Evolutionary conservation across 2,888 invertebrate genomes (phyloP).

Genomic region (Caenorhabditis uteleia): DNA sequence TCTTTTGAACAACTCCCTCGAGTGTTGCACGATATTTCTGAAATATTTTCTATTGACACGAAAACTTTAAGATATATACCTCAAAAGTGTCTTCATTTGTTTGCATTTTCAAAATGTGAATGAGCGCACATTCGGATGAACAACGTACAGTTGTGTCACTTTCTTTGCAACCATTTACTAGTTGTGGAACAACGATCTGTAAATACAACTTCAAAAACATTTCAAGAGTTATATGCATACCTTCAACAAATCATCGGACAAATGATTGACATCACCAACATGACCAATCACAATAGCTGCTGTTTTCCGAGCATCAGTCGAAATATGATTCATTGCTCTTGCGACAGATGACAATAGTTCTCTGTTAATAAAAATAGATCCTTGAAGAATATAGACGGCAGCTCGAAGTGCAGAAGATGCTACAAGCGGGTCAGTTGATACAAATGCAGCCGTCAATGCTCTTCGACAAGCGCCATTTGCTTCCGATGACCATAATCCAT

Average conservation of each 20-base stretch:
- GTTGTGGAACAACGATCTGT: slow-evolving; percentile 81
- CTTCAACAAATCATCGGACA: slow-evolving; percentile 46
- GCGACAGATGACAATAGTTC: slow-evolving; percentile 79
- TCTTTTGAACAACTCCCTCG: slow-evolving; percentile 36
- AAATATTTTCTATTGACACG: too few relatives aligned
- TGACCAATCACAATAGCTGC: slow-evolving; percentile 43
- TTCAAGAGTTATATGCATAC: slow-evolving; percentile 4
- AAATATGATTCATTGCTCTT: slow-evolving; percentile 81
- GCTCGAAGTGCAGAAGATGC: slow-evolving; percentile 43
- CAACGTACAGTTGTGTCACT: slow-evolving; percentile 93
- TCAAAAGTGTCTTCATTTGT: slow-evolving; percentile 73
- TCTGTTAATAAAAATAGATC: slow-evolving; percentile 76
- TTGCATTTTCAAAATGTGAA: slow-evolving; percentile 83
- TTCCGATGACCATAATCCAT: slow-evolving; percentile 34
- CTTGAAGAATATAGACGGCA: slow-evolving; percentile 21
- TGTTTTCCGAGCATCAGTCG: slow-evolving; percentile 76
- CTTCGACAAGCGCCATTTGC: slow-evolving; percentile 23
- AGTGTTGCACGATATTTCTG: slow-evolving; percentile 30
- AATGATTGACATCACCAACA: slow-evolving; percentile 18
- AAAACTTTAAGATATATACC: slow-evolving; percentile 18
- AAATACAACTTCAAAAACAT: neutral
- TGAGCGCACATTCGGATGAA: slow-evolving; percentile 89
- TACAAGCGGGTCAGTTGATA: slow-evolving; percentile 26
- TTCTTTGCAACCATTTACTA: slow-evolving; percentile 97
- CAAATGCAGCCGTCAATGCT: slow-evolving; percentile 36